Evolutionary conservation across 2,797 vertebrate genomes (phyloP), one percentile per base, ranked within the genome.

Genomic region (Pitangus sulphuratus): DNA sequence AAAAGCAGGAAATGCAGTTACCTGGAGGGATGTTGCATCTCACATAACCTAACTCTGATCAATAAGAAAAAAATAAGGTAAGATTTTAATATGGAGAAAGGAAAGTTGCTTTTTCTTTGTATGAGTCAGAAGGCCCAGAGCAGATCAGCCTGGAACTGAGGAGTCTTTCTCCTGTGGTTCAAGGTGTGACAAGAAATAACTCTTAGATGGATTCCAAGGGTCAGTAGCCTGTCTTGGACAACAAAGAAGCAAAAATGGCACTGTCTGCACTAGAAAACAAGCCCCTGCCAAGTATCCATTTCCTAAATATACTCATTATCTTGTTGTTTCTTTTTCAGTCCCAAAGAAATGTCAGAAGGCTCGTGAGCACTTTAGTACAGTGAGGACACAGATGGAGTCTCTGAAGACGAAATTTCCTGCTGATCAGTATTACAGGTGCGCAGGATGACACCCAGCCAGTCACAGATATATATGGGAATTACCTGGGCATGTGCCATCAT

Each of bases 371-470:
- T 99, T 99, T 87, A 95, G 97, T 91, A 98, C 98, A 1, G 99
- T 99, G 82, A 98, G 97, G 96, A 98, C 98, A 35, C 99, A 99
- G 39, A 96, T 99, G 50, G 98, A 98, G 26, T 98, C 99, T 47
- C 98, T 99, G 95, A 99, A 99, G 98, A 99, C 98, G 8, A 99
- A 99, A 94, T 99, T 99, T 72, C 99, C 99, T 2, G 93, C 97
- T 88, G 99, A 99, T 82, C 99, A 99, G 93, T 99, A 99, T 96
- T 99, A 99, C 98, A 99, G 99, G 99, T 99, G 77, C 54, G 97
- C 96, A 83, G 93, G 62, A 65, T 84, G 75, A 60, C 33, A 44
- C 5, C 1, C 28, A 66, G 51, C 42, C 61, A 56, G 64, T n/a
- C 45, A 19, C 1, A 8, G 25, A 70, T 37, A 20, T 7, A 20